phyloP scores from a whole-genome alignment of 2,888 invertebrate species.

The Pyrochroa serraticornis region DNA sequence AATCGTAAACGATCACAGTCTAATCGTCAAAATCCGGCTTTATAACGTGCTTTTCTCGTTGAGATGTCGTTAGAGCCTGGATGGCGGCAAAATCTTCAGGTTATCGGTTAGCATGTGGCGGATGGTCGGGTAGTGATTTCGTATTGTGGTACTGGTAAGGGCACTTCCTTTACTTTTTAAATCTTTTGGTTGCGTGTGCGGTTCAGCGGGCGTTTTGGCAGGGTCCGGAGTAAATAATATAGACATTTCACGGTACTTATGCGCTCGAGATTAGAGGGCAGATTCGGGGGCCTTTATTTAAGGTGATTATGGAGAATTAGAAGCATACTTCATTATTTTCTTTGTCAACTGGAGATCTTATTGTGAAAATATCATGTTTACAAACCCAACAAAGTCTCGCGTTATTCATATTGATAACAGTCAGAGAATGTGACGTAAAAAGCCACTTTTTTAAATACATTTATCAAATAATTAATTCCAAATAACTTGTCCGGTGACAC shows the following conservation, averaged over 20 bases:
- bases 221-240: slow-evolving; percentile 51
- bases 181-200: slow-evolving; percentile 14
- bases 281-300: slow-evolving; percentile 51
- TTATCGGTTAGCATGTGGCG: slow-evolving; percentile 30
- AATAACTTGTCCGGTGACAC: too few relatives aligned
- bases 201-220: slow-evolving; percentile 14
- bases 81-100: slow-evolving; percentile 14
- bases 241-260: slow-evolving; percentile 56
- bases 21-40: slow-evolving; percentile 46
- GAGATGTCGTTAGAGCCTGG: slow-evolving; percentile 26
- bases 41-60: slow-evolving; percentile 45
- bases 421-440: too few relatives aligned
- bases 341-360: slow-evolving; percentile 1
- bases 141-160: slow-evolving; percentile 29
- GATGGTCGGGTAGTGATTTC: slow-evolving; percentile 34
- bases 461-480: too few relatives aligned
- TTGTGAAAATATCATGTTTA: neutral
- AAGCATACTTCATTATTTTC: slow-evolving; percentile 11
- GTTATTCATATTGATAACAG: neutral
- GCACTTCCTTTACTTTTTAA: slow-evolving; percentile 34
- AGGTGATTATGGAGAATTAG: slow-evolving; percentile 40
- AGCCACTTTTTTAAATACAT: too few relatives aligned
- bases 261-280: slow-evolving; percentile 47
- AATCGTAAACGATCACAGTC: slow-evolving; percentile 33
- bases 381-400: slow-evolving; percentile 1